A percentile compares a stretch with the other conserved stretches of the same genome.
phyloP scores from a whole-genome alignment of 1,140 invertebrate genomes.

The Scaptomyza montana region DNA sequence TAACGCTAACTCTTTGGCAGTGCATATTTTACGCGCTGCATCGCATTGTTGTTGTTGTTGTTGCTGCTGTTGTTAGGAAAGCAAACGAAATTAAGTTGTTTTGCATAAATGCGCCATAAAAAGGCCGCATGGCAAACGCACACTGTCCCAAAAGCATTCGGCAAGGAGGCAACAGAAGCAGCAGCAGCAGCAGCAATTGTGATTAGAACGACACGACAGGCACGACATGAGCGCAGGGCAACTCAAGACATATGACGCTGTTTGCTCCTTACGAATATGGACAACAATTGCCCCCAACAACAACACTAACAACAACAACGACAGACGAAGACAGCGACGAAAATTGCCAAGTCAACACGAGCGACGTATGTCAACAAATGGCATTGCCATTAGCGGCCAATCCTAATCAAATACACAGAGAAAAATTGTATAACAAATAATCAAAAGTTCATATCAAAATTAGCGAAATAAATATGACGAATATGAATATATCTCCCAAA shows the following conservation, averaged over 20 bases:
- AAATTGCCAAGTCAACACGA: conserved; percentile 77
- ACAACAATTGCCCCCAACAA: conserved; percentile 64
- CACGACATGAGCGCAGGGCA: conserved; percentile 68
- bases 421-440: neutral
- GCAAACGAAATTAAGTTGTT: conserved; percentile 76
- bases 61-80: conserved; percentile 26
- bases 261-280: conserved; percentile 65
- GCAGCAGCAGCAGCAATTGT: conserved; percentile 62
- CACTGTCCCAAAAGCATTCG: neutral
- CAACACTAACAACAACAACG: conserved; percentile 10
- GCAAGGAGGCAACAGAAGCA: conserved; percentile 27
- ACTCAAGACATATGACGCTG: conserved; percentile 68
- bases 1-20: conserved; percentile 39
- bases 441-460: no score
- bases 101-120: conserved; percentile 82
- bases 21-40: conserved; percentile 77
- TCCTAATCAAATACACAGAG: conserved; percentile 27
- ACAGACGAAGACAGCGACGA: conserved; percentile 30
- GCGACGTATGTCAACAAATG: conserved; percentile 80
- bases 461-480: no score
- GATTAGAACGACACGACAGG: conserved; percentile 81
- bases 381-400: conserved; percentile 72
- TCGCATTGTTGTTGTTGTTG: conserved; percentile 34
- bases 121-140: conserved; percentile 61
- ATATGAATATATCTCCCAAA: no score